Conservation (phyloP, 2,113 vertebrate genomes). For the Hippocampus mohnikei region DNA sequence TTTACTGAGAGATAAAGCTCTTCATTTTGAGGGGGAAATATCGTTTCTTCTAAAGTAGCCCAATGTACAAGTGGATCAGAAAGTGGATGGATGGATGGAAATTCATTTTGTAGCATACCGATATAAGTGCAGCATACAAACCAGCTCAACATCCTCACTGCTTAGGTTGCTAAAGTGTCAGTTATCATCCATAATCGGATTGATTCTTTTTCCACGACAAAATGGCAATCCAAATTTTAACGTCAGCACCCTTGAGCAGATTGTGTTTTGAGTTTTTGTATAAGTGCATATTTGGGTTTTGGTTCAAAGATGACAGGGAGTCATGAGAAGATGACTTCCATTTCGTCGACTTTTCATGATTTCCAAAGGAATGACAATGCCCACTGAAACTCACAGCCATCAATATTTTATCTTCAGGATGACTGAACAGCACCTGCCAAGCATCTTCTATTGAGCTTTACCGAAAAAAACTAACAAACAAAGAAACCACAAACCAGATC, state of each 20-base stretch:
- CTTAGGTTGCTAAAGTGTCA: not conserved
- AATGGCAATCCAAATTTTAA: not conserved
- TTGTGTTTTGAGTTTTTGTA: not conserved
- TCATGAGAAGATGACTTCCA: not conserved
- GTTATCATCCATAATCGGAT: not conserved
- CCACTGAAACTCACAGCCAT: constrained; percentile 39
- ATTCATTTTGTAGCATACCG: not conserved
- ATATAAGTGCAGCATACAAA: not conserved
- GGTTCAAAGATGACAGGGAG: not conserved
- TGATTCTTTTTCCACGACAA: not conserved
- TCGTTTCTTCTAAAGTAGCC: not conserved
- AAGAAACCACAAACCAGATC: constrained; percentile 15
- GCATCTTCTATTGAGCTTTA: constrained; percentile 37
- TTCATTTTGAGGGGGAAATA: not conserved
- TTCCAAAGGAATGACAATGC: constrained; percentile 27
- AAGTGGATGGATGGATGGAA: not conserved
- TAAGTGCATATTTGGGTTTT: too few relatives aligned
- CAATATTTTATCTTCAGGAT: constrained; percentile 29
- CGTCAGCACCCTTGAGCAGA: not conserved
- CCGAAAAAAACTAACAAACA: constrained; percentile 1
- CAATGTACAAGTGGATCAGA: too few relatives aligned
- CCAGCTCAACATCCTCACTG: not conserved
- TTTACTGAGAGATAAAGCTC: too few relatives aligned
- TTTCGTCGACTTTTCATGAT: not conserved
- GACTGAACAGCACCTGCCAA: constrained; percentile 29